Evolutionary conservation across 2,113 vertebrate species (phyloP).

Genomic region (Drymodes brunneopygia): DNA sequence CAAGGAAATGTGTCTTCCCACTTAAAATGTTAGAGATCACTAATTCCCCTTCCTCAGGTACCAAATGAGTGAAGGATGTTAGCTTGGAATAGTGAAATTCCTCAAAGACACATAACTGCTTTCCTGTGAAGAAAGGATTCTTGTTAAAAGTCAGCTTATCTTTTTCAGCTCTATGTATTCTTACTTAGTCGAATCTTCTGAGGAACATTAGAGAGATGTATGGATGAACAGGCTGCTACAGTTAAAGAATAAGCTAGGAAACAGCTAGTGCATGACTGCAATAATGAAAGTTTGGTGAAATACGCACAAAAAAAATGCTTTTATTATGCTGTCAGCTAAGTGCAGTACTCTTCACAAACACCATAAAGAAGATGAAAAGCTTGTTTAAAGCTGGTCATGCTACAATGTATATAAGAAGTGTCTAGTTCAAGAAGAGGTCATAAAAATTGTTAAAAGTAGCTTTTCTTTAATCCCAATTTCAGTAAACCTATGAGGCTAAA

Average conservation of each 20-base stretch:
- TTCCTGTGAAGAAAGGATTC: neutral
- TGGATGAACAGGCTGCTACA: neutral
- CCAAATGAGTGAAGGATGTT: neutral
- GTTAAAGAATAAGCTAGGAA: neutral
- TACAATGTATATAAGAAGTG: neutral
- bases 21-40: neutral
- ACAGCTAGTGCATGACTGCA: neutral
- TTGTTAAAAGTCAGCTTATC: neutral
- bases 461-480: neutral
- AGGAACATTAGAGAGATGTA: neutral
- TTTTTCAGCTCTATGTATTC: neutral
- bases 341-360: neutral
- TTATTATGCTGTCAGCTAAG: neutral
- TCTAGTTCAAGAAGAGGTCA: neutral
- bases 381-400: neutral
- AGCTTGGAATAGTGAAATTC: neutral
- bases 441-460: neutral
- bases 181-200: neutral
- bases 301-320: neutral
- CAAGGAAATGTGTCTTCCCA: neutral
- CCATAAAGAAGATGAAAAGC: neutral
- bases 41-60: neutral
- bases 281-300: neutral
- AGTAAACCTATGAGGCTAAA: conserved; percentile 1
- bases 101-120: neutral